phyloP scores from a whole-genome alignment of 2,888 invertebrate species.

The Lasius platythorax region DNA sequence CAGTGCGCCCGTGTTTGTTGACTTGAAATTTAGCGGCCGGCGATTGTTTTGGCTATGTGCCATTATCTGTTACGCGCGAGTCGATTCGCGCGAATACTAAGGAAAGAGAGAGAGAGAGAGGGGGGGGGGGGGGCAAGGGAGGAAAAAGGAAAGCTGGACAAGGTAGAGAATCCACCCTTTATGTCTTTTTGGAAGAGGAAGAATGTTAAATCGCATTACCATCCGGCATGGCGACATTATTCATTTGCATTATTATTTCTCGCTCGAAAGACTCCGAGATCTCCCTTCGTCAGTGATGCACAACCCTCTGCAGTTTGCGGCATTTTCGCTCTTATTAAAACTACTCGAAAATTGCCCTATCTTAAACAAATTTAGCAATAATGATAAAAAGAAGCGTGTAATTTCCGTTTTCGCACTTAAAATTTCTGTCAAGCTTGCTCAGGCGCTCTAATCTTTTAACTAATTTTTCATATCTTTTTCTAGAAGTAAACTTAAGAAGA shows the following conservation, averaged over 20 bases:
- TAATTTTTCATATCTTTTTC: background rate
- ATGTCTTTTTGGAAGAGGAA: conserved; percentile 34
- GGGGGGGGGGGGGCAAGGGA: background rate
- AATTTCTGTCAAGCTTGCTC: background rate
- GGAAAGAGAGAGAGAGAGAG: conserved; percentile 20
- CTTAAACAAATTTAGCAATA: conserved; percentile 14
- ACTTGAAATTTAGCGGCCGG: conserved; percentile 84
- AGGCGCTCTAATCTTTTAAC: background rate
- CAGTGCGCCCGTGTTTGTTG: conserved; percentile 83
- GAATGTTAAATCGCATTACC: conserved; percentile 70
- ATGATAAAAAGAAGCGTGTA: background rate
- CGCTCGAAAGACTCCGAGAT: conserved; percentile 28
- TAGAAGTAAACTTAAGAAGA: background rate
- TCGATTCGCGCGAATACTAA: conserved; percentile 61
- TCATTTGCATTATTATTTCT: conserved; percentile 73
- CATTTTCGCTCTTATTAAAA: background rate
- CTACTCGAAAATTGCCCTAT: background rate
- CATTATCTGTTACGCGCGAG: conserved; percentile 79
- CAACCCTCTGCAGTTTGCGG: conserved; percentile 12
- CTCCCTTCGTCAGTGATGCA: conserved; percentile 30
- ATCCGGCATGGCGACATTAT: conserved; percentile 66
- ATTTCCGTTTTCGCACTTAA: background rate
- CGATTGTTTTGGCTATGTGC: conserved; percentile 84
- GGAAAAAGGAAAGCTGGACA: background rate
- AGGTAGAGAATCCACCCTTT: conserved; percentile 5